Conservation (phyloP, 2,113 vertebrate species). For the Alectura lathami region DNA sequence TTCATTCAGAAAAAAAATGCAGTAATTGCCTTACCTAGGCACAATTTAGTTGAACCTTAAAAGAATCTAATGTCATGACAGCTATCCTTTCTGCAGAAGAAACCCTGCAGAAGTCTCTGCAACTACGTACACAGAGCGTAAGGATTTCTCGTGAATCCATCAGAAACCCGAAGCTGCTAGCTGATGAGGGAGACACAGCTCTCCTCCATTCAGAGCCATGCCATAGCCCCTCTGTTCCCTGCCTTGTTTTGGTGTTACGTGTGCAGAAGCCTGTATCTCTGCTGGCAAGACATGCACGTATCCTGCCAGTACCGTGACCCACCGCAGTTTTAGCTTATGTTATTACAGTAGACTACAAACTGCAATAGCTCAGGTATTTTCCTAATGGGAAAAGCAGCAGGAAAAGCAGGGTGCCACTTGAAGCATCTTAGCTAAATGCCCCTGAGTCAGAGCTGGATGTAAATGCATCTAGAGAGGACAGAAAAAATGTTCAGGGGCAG, state of each 20-base stretch:
- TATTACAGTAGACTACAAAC: background rate
- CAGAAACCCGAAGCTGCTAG: background rate
- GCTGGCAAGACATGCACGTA: background rate
- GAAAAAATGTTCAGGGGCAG: background rate
- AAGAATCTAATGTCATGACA: background rate
- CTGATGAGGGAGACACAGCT: background rate
- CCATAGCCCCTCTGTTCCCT: background rate
- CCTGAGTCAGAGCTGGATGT: background rate
- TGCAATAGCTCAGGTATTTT: background rate
- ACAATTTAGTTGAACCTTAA: background rate
- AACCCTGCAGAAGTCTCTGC: background rate
- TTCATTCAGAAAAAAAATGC: background rate
- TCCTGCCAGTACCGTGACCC: background rate
- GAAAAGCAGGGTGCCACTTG: background rate
- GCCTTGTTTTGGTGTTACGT: background rate
- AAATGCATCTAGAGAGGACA: background rate
- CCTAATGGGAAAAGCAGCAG: background rate
- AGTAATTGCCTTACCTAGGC: background rate
- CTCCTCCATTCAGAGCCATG: background rate
- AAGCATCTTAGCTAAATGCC: background rate
- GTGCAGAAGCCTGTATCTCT: background rate
- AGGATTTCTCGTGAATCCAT: background rate
- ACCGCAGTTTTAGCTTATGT: background rate
- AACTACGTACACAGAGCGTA: background rate
- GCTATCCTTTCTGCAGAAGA: background rate